Conservation (phyloP, 2,888 invertebrate species). For the Petrophora chlorosata region DNA sequence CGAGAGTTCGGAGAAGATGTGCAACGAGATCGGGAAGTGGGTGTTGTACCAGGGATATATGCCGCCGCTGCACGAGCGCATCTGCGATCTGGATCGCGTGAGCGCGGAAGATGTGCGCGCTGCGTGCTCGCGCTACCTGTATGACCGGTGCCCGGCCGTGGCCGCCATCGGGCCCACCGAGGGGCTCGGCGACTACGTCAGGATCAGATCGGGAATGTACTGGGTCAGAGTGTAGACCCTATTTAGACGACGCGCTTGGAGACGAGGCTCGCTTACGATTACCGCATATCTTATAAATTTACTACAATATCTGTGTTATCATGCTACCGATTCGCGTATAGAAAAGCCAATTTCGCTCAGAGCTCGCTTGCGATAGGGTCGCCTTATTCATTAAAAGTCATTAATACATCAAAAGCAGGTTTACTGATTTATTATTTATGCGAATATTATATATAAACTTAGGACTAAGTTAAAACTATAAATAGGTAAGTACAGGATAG, state of each 20-base stretch:
- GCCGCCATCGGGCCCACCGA: slow-evolving; percentile 96
- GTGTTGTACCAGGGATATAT: slow-evolving; percentile 95
- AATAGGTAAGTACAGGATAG: too few species aligned
- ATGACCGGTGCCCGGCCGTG: slow-evolving; percentile 95
- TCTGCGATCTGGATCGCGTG: slow-evolving; percentile 92
- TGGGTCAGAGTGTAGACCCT: slow-evolving; percentile 82
- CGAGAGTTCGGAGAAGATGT: slow-evolving; percentile 94
- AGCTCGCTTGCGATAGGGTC: too few species aligned
- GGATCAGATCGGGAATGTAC: slow-evolving; percentile 91
- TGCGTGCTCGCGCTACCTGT: slow-evolving; percentile 93
- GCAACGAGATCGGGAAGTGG: slow-evolving; percentile 97
- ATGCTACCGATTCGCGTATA: too few species aligned
- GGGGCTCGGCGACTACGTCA: slow-evolving; percentile 91
- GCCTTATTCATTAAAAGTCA: neutral
- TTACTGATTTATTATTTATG: neutral
- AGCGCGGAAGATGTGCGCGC: slow-evolving; percentile 89
- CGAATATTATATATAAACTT: too few species aligned
- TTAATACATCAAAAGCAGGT: neutral
- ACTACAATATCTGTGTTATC: too few species aligned
- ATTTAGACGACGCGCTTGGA: too few species aligned
- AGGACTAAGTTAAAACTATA: too few species aligned
- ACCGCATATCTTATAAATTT: too few species aligned
- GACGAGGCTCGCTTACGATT: too few species aligned
- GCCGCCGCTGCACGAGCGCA: slow-evolving; percentile 93
- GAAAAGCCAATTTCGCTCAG: neutral